phyloP scores from a whole-genome alignment of 2,113 vertebrate species.

The Tor tambroides region DNA sequence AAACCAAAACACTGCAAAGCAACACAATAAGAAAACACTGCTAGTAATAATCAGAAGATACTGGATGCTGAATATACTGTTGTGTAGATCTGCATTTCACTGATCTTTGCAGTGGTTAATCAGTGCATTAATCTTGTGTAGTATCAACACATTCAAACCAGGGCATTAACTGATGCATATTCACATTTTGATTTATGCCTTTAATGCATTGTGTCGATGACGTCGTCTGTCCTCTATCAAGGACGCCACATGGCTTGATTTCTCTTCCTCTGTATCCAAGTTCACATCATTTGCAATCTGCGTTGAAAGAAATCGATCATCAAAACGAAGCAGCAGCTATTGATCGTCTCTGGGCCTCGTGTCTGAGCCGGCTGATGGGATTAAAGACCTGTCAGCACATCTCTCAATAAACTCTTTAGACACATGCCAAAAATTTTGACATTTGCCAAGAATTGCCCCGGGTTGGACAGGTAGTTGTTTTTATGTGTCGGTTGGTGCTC shows the following conservation, averaged over 20 bases:
- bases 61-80: neutral
- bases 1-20: neutral
- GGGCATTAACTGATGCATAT: neutral
- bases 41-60: neutral
- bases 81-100: neutral
- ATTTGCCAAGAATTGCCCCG: neutral
- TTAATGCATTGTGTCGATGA: neutral
- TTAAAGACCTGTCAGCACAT: constrained; percentile 18
- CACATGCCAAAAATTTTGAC: neutral
- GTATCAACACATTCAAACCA: neutral
- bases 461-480: neutral
- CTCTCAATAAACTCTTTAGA: neutral
- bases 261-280: constrained; percentile 11
- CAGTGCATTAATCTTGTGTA: neutral
- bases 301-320: constrained; percentile 27
- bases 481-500: neutral
- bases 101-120: neutral
- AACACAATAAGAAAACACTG: neutral
- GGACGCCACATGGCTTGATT: constrained; percentile 12
- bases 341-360: constrained; percentile 5
- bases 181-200: neutral
- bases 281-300: constrained; percentile 6
- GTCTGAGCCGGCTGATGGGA: constrained; percentile 25
- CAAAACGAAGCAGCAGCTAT: constrained; percentile 32
- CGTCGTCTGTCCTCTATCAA: neutral